Conservation (phyloP, 2,888 invertebrate genomes). For the Lymantria monacha region DNA sequence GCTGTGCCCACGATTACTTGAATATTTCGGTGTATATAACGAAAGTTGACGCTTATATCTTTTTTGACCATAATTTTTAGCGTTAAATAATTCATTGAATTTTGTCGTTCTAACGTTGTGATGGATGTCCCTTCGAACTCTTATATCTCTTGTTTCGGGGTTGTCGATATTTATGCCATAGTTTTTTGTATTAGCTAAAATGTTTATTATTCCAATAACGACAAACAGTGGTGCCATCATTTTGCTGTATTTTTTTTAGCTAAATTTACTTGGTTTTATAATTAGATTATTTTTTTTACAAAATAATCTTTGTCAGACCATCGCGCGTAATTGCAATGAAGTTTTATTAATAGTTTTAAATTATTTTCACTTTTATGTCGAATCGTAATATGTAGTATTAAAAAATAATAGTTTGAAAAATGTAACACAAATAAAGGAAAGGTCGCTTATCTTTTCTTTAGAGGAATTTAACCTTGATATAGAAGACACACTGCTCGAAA, state of each 20-base stretch:
- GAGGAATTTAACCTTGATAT: too few relatives aligned
- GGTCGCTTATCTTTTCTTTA: too few relatives aligned
- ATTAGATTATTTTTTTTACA: too few relatives aligned
- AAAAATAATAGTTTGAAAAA: too few relatives aligned
- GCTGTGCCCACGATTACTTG: neutral
- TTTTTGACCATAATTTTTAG: neutral
- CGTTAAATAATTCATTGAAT: neutral
- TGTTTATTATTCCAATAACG: constrained; percentile 28
- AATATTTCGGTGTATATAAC: neutral
- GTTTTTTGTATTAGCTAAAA: constrained; percentile 35
- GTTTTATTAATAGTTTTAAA: too few relatives aligned
- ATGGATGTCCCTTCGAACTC: constrained; percentile 32
- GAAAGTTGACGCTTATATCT: constrained; percentile 8
- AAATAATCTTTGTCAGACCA: too few relatives aligned
- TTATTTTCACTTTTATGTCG: too few relatives aligned
- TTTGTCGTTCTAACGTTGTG: neutral
- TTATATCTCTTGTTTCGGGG: constrained; percentile 24
- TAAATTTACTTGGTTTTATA: too few relatives aligned
- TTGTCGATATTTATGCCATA: constrained; percentile 37
- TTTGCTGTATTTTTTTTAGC: neutral
- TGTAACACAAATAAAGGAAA: too few relatives aligned
- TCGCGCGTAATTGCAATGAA: too few relatives aligned
- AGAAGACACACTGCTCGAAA: too few relatives aligned
- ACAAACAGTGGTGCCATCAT: constrained; percentile 24
- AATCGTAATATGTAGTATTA: too few relatives aligned